Evolutionary conservation across 2,113 vertebrate species (phyloP).

Genomic region (Syngnathus floridae): DNA sequence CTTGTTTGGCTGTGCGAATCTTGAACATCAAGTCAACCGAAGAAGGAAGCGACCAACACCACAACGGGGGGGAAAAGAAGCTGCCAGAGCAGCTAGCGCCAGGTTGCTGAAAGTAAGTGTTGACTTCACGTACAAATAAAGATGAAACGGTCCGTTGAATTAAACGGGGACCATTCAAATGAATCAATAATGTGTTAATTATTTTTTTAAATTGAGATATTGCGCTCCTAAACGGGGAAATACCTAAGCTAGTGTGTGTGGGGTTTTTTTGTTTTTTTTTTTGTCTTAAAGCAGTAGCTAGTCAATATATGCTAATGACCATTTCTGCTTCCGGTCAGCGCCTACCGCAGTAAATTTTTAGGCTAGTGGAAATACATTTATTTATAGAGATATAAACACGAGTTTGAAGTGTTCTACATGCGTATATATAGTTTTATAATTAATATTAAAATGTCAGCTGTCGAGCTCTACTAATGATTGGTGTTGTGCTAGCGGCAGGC

Average conservation of each 20-base stretch:
- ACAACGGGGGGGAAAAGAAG: slow-evolving; percentile 1
- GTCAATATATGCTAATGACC: neutral
- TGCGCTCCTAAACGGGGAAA: no score
- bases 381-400: neutral
- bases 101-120: slow-evolving; percentile 29
- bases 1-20: neutral
- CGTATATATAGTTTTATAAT: neutral
- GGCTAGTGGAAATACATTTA: neutral
- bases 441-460: neutral
- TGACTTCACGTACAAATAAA: neutral
- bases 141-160: neutral
- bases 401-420: neutral
- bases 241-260: neutral
- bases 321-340: neutral
- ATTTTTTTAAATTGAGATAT: neutral
- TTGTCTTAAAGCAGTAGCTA: neutral
- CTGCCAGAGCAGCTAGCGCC: slow-evolving; percentile 32
- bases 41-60: neutral
- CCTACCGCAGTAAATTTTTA: neutral
- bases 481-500: neutral
- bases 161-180: neutral
- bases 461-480: neutral
- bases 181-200: neutral
- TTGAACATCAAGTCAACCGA: neutral
- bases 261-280: no score